Evolutionary conservation across 2,888 invertebrate genomes (phyloP), one percentile per base, ranked within the genome.

Genomic region (Tanypteryx hageni): DNA sequence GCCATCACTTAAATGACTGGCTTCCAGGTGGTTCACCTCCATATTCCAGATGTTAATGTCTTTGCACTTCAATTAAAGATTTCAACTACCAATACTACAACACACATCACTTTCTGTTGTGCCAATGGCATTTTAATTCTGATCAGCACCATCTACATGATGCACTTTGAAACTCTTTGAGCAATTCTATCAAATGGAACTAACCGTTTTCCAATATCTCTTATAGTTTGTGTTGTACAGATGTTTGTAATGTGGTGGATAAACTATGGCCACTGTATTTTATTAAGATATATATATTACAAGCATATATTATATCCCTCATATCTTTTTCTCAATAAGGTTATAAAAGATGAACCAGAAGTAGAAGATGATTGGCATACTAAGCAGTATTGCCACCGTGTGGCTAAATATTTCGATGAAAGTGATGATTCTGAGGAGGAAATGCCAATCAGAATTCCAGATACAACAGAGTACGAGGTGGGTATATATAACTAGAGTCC

Each of bases 381-480:
- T 27, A 44, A 31, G 13, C 64, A 44, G 10, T 89, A n/a, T 89
- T 18, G 64, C 13, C 4, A 27, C n/a, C 61, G 64, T 64, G n/a
- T 89, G 22, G 89, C 89, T 56, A 64, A 31, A n/a, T 89, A 89
- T 68, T 89, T 89, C 44, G 89, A 89, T 56, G 64, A 89, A 11
- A 27, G 64, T 68, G 76, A 84, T 76, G 92, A 82, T 58, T 85
- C 84, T n/a, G 61, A 64, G 13, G 89, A 89, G 56, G 64, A 89
- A 13, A 16, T n/a, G 13, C 64, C 89, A n/a, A 16, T 18, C 16
- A 18, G 31, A 31, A n/a, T 68, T 68, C n/a, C 56, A 13, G 44
- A 89, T 22, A 44, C n/a, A 27, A 89, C 89, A 18, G 64, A 89
- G 44, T 89, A 89, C 64, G 89, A 89, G 89, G 89, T 89, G n/a